Evolutionary conservation across 2,113 vertebrate species (phyloP).

Genomic region (Brachionichthys hirsutus): DNA sequence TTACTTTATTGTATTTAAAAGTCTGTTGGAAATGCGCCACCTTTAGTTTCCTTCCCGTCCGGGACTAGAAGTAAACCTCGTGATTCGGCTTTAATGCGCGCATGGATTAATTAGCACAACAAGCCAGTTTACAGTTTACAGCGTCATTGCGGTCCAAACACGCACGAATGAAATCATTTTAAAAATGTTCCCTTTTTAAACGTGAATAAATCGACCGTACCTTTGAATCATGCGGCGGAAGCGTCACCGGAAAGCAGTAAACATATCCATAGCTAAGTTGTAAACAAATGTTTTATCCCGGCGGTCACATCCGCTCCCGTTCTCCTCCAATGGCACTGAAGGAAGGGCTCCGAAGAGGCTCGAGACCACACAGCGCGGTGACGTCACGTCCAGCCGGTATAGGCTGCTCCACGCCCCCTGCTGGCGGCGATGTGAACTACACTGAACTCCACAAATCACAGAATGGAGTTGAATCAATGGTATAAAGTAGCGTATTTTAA

Average conservation of each 20-base stretch:
- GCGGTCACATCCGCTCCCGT: background rate
- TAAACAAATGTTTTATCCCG: background rate
- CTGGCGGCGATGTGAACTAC: background rate
- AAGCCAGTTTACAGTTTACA: too few species aligned
- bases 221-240: constrained; percentile 13
- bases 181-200: background rate
- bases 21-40: too few species aligned
- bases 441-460: too few species aligned
- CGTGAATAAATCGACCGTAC: constrained; percentile 13
- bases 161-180: background rate
- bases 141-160: background rate
- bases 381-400: constrained; percentile 67
- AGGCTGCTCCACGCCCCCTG: constrained; percentile 22
- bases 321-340: constrained; percentile 32
- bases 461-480: too few species aligned
- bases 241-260: constrained; percentile 30
- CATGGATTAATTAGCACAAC: too few species aligned
- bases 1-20: too few species aligned
- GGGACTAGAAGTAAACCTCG: too few species aligned
- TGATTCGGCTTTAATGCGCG: too few species aligned
- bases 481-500: too few species aligned
- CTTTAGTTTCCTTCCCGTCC: too few species aligned
- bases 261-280: constrained; percentile 37
- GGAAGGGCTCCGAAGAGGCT: constrained; percentile 27
- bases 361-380: constrained; percentile 40